Percentiles rank a stretch among this genome's conserved stretches.
Conservation (phyloP, 2,888 invertebrate species). For the Axea sp. region DNA sequence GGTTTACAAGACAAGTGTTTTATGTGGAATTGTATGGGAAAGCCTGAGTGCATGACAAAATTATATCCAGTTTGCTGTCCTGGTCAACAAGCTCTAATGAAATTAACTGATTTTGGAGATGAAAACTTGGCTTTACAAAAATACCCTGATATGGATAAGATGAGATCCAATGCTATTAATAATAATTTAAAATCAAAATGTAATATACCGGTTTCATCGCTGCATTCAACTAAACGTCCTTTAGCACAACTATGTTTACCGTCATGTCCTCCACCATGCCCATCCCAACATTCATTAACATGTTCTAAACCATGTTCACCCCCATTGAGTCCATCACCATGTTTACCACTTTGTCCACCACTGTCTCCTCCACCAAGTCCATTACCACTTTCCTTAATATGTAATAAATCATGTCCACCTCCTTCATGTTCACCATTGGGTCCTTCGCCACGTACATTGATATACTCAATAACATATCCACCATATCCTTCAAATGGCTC, state of each 20-base stretch:
- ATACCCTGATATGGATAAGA: conserved; percentile 70
- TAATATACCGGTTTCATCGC: conserved; percentile 23
- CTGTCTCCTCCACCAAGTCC: neutral
- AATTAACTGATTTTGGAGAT: conserved; percentile 74
- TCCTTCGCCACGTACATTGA: no score
- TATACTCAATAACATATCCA: no score
- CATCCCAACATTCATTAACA: conserved; percentile 4
- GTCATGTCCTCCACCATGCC: conserved; percentile 41
- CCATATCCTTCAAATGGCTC: no score
- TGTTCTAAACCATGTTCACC: neutral
- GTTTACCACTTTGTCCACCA: conserved; percentile 66
- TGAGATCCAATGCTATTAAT: conserved; percentile 71
- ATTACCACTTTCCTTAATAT: conserved; percentile 31
- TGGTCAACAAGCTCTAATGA: conserved; percentile 72
- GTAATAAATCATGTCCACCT: no score
- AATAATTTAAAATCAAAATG: conserved; percentile 71
- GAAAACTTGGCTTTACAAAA: conserved; percentile 69
- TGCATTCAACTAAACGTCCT: no score
- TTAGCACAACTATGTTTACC: conserved; percentile 8
- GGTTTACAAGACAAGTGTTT: conserved; percentile 78
- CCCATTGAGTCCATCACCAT: conserved; percentile 44
- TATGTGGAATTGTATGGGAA: conserved; percentile 75
- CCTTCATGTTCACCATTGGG: conserved; percentile 66
- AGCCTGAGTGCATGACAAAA: conserved; percentile 77
- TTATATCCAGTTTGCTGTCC: conserved; percentile 75